A percentile compares a stretch with the other conserved stretches of the same genome.
These are phyloP conservation scores for Dreissena rostriformis DNA, from an alignment of 1,140 invertebrate genomes.

Conservation along the genomic window DNA sequence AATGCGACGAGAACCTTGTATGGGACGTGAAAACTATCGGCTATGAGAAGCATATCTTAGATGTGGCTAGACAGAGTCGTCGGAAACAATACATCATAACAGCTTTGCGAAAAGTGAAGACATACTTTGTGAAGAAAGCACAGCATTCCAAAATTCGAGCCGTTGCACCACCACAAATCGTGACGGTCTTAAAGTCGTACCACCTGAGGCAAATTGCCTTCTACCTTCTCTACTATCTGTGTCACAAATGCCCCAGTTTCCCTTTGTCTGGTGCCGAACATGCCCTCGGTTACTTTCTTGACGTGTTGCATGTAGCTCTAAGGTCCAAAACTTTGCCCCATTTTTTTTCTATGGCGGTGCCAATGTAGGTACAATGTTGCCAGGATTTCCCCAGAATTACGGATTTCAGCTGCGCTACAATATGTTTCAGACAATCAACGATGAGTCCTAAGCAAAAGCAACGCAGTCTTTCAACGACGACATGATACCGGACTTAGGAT, in stretches of 20 bases:
- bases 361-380: not conserved
- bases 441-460: not conserved
- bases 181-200: slow-evolving; percentile 14
- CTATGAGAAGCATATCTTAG: slow-evolving; percentile 40
- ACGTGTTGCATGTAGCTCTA: not conserved
- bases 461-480: too few species aligned
- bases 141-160: not conserved
- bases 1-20: not conserved
- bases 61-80: not conserved
- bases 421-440: not conserved
- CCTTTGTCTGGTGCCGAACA: not conserved
- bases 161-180: not conserved
- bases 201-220: slow-evolving; percentile 20
- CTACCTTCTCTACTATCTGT: slow-evolving; percentile 13
- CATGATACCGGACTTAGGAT: too few species aligned
- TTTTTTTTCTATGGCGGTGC: not conserved
- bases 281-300: not conserved
- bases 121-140: slow-evolving; percentile 1
- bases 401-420: not conserved
- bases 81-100: slow-evolving; percentile 16
- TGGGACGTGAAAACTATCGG: slow-evolving; percentile 18
- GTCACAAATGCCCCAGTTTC: not conserved
- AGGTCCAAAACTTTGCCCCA: not conserved
- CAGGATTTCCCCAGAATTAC: not conserved
- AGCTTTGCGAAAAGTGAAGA: slow-evolving; percentile 27